Evolutionary conservation across 2,113 vertebrate species (phyloP).

Genomic region (Phylloscopus whistleri): DNA sequence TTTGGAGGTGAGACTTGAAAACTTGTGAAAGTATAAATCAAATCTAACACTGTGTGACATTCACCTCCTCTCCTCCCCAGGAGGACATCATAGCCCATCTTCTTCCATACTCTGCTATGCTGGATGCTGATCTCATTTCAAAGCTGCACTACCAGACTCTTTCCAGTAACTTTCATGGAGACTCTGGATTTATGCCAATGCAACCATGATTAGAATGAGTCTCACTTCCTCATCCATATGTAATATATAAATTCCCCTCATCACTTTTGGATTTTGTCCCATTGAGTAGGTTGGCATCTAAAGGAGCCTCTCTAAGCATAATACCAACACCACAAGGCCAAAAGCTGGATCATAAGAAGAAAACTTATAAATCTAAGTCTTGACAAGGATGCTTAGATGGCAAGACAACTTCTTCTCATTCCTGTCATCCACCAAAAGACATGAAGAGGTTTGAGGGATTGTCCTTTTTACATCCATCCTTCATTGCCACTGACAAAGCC

Average conservation of each 20-base stretch:
- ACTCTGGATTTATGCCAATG: not conserved
- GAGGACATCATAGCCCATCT: not conserved
- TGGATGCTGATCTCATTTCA: not conserved
- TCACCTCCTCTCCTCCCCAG: not conserved
- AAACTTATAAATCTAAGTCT: not conserved
- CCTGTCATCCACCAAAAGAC: not conserved
- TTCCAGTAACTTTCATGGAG: not conserved
- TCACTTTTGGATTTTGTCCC: not conserved
- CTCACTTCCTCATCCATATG: not conserved
- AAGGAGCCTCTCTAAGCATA: not conserved
- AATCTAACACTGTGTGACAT: not conserved
- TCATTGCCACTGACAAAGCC: not conserved
- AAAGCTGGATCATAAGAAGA: not conserved
- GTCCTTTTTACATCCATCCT: not conserved
- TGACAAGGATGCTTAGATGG: not conserved
- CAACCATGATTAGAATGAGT: not conserved
- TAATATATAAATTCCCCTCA: not conserved
- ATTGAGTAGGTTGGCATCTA: not conserved
- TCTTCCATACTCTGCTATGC: not conserved
- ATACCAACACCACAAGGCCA: not conserved
- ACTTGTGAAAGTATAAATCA: not conserved
- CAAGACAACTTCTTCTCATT: not conserved
- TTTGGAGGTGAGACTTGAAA: not conserved
- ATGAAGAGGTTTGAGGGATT: not conserved
- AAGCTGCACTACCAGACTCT: not conserved